Evolutionary conservation across 2,888 invertebrate genomes (phyloP).

Genomic region (Lasioglossum zephyrum): DNA sequence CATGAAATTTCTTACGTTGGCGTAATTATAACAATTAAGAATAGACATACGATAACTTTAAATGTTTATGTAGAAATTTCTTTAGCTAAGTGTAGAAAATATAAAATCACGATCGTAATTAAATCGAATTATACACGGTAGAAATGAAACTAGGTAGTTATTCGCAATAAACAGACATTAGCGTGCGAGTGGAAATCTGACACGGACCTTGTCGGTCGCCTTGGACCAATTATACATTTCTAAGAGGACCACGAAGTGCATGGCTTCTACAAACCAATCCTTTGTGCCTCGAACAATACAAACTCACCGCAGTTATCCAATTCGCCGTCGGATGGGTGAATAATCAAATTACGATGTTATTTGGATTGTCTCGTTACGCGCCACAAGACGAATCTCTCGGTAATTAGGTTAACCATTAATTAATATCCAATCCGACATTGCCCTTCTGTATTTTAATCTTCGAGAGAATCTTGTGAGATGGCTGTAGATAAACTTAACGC

Average conservation of each 20-base stretch:
- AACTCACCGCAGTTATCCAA: conserved; percentile 74
- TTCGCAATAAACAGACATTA: conserved; percentile 56
- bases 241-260: conserved; percentile 58
- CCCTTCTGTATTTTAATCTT: conserved; percentile 36
- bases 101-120: background rate
- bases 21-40: too few species aligned
- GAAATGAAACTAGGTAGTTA: conserved; percentile 16
- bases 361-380: conserved; percentile 59
- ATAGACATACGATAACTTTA: too few species aligned
- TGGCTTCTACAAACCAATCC: conserved; percentile 64
- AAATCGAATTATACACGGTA: background rate
- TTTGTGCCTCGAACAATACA: conserved; percentile 72
- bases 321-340: conserved; percentile 72
- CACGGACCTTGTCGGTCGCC: conserved; percentile 67
- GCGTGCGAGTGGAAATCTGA: conserved; percentile 69
- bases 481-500: background rate
- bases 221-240: conserved; percentile 72
- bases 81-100: too few species aligned
- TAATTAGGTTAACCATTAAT: conserved; percentile 69
- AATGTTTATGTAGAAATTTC: too few species aligned
- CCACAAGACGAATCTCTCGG: conserved; percentile 42
- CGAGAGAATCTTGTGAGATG: background rate
- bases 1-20: too few species aligned
- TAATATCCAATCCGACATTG: conserved; percentile 75
- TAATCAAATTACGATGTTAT: conserved; percentile 76